A percentile compares a stretch with the other conserved stretches of the same genome.
phyloP scores from a whole-genome alignment of 2,888 invertebrate genomes.

The Tigriopus californicus region DNA sequence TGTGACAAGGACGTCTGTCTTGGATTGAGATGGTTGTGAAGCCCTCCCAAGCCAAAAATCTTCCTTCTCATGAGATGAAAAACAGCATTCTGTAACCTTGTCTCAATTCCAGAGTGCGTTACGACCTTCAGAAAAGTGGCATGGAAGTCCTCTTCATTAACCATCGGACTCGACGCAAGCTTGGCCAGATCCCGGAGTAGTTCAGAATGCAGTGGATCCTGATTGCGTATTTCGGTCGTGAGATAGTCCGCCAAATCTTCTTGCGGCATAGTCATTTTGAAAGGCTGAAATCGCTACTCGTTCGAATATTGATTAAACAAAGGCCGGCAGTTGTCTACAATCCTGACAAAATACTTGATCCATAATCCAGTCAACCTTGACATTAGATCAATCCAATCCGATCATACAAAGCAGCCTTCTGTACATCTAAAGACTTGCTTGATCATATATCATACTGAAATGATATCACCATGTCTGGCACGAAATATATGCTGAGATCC shows the following conservation, averaged over 20 bases:
- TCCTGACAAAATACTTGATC: no score
- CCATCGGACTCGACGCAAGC: not conserved
- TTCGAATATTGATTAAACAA: no score
- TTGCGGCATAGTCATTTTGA: no score
- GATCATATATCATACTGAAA: no score
- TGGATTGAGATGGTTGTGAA: not conserved
- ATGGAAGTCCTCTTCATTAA: conserved; percentile 11
- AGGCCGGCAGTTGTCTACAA: no score
- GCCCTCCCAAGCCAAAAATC: not conserved
- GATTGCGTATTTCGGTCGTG: not conserved
- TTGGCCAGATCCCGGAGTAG: not conserved
- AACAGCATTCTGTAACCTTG: conserved; percentile 7
- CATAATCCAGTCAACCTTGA: no score
- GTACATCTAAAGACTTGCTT: no score
- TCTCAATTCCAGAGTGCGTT: conserved; percentile 9
- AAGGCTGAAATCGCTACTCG: no score
- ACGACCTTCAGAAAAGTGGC: conserved; percentile 12
- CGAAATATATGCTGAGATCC: no score
- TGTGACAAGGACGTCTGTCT: not conserved
- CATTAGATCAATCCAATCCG: no score
- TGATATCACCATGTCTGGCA: no score
- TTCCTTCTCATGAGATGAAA: not conserved
- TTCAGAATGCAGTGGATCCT: not conserved
- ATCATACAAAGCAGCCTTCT: no score
- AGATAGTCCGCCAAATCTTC: not conserved